Evolutionary conservation across 2,888 invertebrate species (phyloP).

Genomic region (Tachina fera): DNA sequence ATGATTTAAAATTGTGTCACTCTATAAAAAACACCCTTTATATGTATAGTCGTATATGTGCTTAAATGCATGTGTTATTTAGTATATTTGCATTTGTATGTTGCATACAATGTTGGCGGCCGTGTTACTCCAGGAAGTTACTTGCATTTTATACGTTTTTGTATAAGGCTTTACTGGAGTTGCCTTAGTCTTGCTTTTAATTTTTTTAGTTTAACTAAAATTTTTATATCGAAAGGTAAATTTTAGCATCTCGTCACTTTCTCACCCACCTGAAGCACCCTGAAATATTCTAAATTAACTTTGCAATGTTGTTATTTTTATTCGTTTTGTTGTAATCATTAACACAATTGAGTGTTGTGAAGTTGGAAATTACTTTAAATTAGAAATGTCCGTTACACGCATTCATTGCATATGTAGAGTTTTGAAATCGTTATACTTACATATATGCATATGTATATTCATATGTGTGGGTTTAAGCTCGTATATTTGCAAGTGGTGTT

Average conservation of each 20-base stretch:
- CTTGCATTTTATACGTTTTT: constrained; percentile 50
- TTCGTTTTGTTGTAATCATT: constrained; percentile 77
- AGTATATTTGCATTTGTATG: not conserved
- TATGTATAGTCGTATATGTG: not conserved
- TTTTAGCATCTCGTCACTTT: constrained; percentile 27
- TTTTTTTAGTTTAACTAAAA: not conserved
- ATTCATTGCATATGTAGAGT: constrained; percentile 61
- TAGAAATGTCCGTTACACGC: constrained; percentile 81
- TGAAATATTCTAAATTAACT: not conserved
- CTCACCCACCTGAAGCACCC: not conserved
- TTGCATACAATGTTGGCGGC: constrained; percentile 61
- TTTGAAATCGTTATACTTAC: constrained; percentile 11
- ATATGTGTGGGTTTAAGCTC: not conserved
- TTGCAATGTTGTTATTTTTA: constrained; percentile 64
- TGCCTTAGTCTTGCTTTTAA: constrained; percentile 11
- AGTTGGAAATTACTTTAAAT: constrained; percentile 79
- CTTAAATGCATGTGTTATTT: constrained; percentile 11
- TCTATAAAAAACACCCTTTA: too few species aligned
- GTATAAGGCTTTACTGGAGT: constrained; percentile 41
- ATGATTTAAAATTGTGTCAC: too few species aligned
- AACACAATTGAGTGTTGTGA: constrained; percentile 77
- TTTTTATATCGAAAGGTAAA: not conserved
- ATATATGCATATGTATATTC: not conserved
- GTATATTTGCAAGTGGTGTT: not conserved
- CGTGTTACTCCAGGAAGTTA: constrained; percentile 68